phyloP scores from a whole-genome alignment of 2,888 invertebrate species.

The Tetheella fluctuosa region DNA sequence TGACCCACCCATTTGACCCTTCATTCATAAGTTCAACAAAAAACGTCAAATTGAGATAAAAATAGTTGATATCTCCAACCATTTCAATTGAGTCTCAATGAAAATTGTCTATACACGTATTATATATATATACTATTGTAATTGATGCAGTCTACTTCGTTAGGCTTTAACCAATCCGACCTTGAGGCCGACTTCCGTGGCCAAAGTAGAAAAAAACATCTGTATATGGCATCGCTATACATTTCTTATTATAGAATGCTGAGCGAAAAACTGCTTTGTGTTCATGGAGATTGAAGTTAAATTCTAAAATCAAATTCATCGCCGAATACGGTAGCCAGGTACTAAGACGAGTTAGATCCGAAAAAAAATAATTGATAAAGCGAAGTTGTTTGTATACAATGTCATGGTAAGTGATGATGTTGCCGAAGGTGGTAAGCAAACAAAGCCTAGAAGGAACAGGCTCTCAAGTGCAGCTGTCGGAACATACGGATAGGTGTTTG shows the following conservation, averaged over 20 bases:
- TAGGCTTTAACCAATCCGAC: not conserved
- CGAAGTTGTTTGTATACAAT: too few species aligned
- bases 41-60: not conserved
- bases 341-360: too few species aligned
- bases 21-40: constrained; percentile 1
- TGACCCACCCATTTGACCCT: not conserved
- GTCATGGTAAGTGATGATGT: too few species aligned
- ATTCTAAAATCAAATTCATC: too few species aligned
- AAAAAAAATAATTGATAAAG: too few species aligned
- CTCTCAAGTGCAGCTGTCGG: too few species aligned
- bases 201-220: not conserved
- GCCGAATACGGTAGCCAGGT: too few species aligned
- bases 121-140: not conserved
- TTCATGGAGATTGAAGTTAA: not conserved
- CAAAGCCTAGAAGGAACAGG: too few species aligned
- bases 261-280: not conserved
- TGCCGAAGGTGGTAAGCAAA: too few species aligned
- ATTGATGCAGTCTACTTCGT: not conserved
- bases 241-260: not conserved
- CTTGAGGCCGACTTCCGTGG: not conserved
- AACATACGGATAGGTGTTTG: too few species aligned
- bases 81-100: not conserved
- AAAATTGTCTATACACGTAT: not conserved
- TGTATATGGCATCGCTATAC: too few species aligned
- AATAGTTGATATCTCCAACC: not conserved